Percentiles rank a stretch among this genome's conserved stretches.
phyloP scores from a whole-genome alignment of 2,797 vertebrate species.

The Microcaecilia unicolor region DNA sequence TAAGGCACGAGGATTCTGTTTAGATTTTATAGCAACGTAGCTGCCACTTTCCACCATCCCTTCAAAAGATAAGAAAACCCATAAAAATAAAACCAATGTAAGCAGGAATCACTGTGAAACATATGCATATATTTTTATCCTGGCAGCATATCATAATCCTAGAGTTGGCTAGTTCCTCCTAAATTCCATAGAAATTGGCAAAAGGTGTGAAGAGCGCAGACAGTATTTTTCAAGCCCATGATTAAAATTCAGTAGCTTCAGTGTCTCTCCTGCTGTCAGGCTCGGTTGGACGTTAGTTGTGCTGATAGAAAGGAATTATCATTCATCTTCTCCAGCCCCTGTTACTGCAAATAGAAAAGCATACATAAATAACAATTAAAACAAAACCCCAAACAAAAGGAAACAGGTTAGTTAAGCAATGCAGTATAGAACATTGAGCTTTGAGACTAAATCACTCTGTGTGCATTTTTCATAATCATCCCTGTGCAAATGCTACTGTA shows the following conservation, averaged over 20 bases:
- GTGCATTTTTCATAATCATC: constrained; percentile 1
- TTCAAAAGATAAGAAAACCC: no score
- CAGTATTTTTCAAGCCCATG: constrained; percentile 20
- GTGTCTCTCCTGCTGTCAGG: constrained; percentile 25
- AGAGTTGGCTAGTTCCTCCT: neutral
- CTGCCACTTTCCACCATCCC: no score
- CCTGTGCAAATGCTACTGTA: no score
- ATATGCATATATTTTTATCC: no score
- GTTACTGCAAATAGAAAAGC: constrained; percentile 30
- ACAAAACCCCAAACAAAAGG: neutral
- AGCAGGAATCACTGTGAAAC: no score
- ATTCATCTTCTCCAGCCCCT: constrained; percentile 35
- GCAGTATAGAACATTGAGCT: constrained; percentile 1
- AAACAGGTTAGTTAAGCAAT: constrained; percentile 25
- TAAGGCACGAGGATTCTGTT: no score
- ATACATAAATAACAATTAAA: no score
- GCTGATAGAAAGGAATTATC: constrained; percentile 41
- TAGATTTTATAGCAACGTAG: no score
- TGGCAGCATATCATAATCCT: neutral
- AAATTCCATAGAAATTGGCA: constrained; percentile 13
- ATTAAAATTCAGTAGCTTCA: constrained; percentile 33
- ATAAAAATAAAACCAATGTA: no score
- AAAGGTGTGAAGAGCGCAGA: constrained; percentile 17
- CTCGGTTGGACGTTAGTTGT: constrained; percentile 26
- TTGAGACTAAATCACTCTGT: no score